A percentile compares a stretch with the other conserved stretches of the same genome.
Evolutionary conservation across 2,797 vertebrate genomes (phyloP).

Genomic region (Hyperoplus immaculatus): DNA sequence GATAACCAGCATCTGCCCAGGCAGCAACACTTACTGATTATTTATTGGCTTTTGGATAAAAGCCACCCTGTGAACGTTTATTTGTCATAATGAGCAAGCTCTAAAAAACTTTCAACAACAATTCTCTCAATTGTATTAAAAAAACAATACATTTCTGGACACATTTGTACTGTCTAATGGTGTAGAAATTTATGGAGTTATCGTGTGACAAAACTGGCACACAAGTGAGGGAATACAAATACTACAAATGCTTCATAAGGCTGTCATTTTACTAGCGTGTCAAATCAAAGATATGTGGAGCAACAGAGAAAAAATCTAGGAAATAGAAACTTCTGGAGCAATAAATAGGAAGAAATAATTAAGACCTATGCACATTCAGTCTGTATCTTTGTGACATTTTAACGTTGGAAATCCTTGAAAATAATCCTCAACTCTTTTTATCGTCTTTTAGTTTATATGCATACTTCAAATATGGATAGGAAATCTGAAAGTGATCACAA

Average conservation of each 20-base stretch:
- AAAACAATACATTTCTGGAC: background rate
- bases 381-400: background rate
- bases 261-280: background rate
- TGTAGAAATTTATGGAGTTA: background rate
- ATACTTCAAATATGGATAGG: background rate
- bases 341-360: background rate
- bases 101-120: background rate
- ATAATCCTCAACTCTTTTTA: background rate
- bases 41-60: slow-evolving; percentile 46
- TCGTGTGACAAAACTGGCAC: background rate
- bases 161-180: background rate
- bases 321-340: background rate
- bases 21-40: slow-evolving; percentile 37
- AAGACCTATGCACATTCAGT: background rate
- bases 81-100: slow-evolving; percentile 1
- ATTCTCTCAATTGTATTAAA: background rate
- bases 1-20: slow-evolving; percentile 35
- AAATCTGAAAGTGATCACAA: slow-evolving; percentile 8
- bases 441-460: background rate
- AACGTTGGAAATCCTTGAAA: background rate
- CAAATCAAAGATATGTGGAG: background rate
- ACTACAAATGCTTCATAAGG: background rate
- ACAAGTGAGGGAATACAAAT: background rate
- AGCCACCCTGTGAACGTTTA: slow-evolving; percentile 11
- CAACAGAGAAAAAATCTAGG: background rate